A percentile compares a stretch with the other conserved stretches of the same genome.
Evolutionary conservation across 2,113 vertebrate genomes (phyloP).

Genomic region (Paradoxurus hermaphroditus): DNA sequence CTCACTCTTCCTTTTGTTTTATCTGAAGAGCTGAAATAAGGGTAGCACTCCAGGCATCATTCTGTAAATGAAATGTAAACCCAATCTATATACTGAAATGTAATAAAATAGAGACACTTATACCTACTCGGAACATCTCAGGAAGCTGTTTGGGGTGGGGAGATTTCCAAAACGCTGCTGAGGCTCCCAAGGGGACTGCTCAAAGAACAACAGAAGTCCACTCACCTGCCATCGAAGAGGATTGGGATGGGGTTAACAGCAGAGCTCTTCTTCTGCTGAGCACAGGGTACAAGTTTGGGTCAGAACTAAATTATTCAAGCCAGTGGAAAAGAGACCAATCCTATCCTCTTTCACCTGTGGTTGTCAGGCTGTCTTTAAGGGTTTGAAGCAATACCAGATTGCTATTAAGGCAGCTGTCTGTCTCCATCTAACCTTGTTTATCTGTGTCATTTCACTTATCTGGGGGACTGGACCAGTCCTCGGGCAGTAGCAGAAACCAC

Average conservation of each 20-base stretch:
- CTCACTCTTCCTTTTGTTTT: conserved; percentile 26
- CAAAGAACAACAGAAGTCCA: background rate
- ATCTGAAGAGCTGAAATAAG: conserved; percentile 20
- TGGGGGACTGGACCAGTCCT: background rate
- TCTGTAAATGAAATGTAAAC: background rate
- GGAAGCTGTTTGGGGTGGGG: background rate
- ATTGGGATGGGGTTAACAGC: background rate
- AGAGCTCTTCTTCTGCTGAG: background rate
- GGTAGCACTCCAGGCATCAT: background rate
- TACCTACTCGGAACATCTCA: background rate
- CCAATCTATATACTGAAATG: background rate
- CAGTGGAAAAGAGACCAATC: background rate
- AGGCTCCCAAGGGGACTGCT: background rate
- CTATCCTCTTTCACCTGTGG: background rate
- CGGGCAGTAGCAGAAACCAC: background rate
- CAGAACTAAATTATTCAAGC: background rate
- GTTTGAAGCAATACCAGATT: conserved; percentile 15
- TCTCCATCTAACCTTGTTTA: background rate
- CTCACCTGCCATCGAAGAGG: background rate
- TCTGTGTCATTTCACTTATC: background rate
- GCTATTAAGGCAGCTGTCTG: background rate
- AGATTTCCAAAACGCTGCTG: background rate
- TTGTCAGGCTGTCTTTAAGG: conserved; percentile 1
- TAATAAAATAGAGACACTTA: background rate
- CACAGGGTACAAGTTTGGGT: background rate